Evolutionary conservation across 2,888 invertebrate species (phyloP), one percentile per base, ranked within the genome.

Genomic region (Lithophane socia): DNA sequence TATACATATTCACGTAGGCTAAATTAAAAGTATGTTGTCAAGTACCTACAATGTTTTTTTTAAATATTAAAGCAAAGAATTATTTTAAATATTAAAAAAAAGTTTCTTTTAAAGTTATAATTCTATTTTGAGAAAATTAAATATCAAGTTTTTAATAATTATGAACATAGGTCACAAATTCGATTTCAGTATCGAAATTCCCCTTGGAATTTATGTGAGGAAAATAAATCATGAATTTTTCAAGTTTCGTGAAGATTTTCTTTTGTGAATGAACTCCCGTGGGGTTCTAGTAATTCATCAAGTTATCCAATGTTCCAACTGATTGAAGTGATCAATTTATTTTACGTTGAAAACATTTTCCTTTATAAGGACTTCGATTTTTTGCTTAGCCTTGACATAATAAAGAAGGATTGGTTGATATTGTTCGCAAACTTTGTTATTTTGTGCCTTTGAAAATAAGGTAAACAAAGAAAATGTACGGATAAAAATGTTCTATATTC

Each of bases 281-380:
- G 85, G 76, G 88, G 77, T 64, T 82, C 56, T 29, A 73, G 79
- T 83, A 84, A 88, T 86, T 88, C 84, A 88, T 88, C 88, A 87
- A 85, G 86, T 77, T 82, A 85, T 72, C 67, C 80, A 71, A 82
- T 72, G 80, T 80, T 79, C 79, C 73, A 69, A 82, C 74, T 84
- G 80, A 81, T 80, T 84, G 80, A 84, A 87, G 79, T 86, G 81
- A 88, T 88, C 87, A 81, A 87, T 88, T 88, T 84, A 88, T 87
- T 86, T 82, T 61, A 68, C 77, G 68, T 65, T 70, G 60, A 85
- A 88, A 85, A 81, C 68, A 73, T 75, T 80, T 71, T 21, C 64
- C 47, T 63, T 70, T 66, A 65, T 16, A 42, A 75, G 12, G 16
- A 67, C 58, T 66, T 37, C 10, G 24, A 68, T 73, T 77, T 77